Evolutionary conservation across 2,888 invertebrate genomes (phyloP).

Genomic region (Aspidiotus destructor): DNA sequence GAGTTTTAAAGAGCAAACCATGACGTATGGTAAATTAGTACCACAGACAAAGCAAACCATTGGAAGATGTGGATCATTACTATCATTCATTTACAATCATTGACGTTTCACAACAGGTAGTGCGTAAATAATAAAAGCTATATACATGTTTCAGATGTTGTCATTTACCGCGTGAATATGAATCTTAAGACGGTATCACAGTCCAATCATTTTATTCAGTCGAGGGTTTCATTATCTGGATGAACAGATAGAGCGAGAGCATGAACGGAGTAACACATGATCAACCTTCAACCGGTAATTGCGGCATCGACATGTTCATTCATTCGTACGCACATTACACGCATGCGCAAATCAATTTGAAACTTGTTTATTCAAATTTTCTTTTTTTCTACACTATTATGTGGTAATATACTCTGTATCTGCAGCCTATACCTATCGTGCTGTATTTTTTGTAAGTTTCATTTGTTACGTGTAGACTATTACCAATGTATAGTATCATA

Average conservation of each 20-base stretch:
- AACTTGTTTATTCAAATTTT: conserved; percentile 30
- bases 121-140: too few relatives aligned
- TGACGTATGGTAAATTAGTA: too few relatives aligned
- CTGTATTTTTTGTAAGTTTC: conserved; percentile 12
- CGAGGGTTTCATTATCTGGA: too few relatives aligned
- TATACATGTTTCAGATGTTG: too few relatives aligned
- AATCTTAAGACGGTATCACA: background rate
- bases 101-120: too few relatives aligned
- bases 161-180: background rate
- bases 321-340: conserved; percentile 21
- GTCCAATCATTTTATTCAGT: background rate
- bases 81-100: too few relatives aligned
- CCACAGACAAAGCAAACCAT: too few relatives aligned
- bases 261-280: conserved; percentile 15
- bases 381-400: conserved; percentile 6
- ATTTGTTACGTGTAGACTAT: conserved; percentile 1
- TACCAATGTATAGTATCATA: background rate
- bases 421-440: background rate
- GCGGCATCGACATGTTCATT: conserved; percentile 16
- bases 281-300: conserved; percentile 22
- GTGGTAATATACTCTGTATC: background rate
- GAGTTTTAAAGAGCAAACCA: too few relatives aligned
- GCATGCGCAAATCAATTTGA: conserved; percentile 30
- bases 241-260: too few relatives aligned
- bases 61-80: too few relatives aligned